Evolutionary conservation across 2,888 invertebrate genomes (phyloP).

Genomic region (Amaurobius ferox): DNA sequence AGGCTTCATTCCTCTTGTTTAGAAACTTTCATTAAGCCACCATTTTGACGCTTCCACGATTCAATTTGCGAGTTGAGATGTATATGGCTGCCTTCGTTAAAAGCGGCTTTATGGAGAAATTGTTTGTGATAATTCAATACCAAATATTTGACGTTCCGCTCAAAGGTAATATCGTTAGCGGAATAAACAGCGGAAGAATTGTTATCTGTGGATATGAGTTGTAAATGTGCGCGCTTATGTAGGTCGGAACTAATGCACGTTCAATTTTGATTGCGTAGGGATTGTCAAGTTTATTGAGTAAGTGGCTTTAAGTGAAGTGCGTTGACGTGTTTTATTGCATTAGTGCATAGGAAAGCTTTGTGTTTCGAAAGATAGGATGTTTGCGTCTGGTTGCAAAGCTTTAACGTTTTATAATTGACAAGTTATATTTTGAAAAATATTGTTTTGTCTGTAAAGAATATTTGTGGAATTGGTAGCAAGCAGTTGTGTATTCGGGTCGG

Average conservation of each 20-base stretch:
- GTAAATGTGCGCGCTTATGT: not conserved
- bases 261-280: conserved; percentile 1
- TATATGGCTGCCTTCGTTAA: conserved; percentile 6
- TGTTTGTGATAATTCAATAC: conserved; percentile 53
- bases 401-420: no score
- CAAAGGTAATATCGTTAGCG: conserved; percentile 20
- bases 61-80: conserved; percentile 38
- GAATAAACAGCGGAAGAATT: conserved; percentile 21
- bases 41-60: conserved; percentile 49
- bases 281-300: conserved; percentile 8
- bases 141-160: conserved; percentile 36
- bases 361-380: not conserved
- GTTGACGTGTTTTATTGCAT: conserved; percentile 1
- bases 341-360: not conserved
- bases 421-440: no score
- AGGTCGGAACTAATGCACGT: not conserved
- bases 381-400: no score
- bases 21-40: conserved; percentile 55
- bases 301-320: not conserved
- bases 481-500: no score
- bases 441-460: no score
- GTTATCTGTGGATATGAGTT: not conserved
- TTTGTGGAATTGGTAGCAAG: no score
- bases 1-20: conserved; percentile 30
- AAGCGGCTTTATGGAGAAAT: conserved; percentile 17